A percentile compares a stretch with the other conserved stretches of the same genome.
These are phyloP conservation scores for Cettia cetti DNA, from an alignment of 2,113 vertebrate genomes.

Conservation along the genomic window DNA sequence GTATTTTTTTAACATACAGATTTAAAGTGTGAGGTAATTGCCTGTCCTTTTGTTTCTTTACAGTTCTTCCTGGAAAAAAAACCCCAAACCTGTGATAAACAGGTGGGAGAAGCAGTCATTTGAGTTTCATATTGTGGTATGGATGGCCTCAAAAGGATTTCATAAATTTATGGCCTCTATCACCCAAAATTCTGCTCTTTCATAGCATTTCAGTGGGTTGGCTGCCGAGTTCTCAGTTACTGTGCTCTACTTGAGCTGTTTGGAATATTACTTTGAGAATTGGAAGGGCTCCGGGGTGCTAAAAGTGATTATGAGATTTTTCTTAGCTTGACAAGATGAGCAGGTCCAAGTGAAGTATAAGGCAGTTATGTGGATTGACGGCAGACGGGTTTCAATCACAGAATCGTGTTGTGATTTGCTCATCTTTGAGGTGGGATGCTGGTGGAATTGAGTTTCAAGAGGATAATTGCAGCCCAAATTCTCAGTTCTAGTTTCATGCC, in stretches of 20 bases:
- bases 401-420: conserved; percentile 35
- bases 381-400: conserved; percentile 58
- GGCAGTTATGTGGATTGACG: conserved; percentile 36
- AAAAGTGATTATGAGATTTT: conserved; percentile 81
- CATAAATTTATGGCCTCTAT: conserved; percentile 57
- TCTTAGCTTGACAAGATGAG: conserved; percentile 78
- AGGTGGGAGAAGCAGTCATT: conserved; percentile 16
- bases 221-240: background rate
- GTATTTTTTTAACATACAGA: background rate
- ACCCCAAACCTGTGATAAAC: background rate
- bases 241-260: conserved; percentile 65
- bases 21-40: background rate
- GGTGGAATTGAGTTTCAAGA: conserved; percentile 44
- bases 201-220: conserved; percentile 45
- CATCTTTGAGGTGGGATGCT: conserved; percentile 24
- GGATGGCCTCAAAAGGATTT: conserved; percentile 45
- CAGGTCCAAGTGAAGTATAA: conserved; percentile 63
- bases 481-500: conserved; percentile 8
- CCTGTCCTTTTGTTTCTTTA: conserved; percentile 1
- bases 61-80: background rate
- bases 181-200: conserved; percentile 30
- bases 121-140: conserved; percentile 15
- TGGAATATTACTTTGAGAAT: conserved; percentile 76
- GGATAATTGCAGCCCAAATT: conserved; percentile 53
- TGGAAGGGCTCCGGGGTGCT: conserved; percentile 65